phyloP scores from a whole-genome alignment of 2,113 vertebrate genomes.

The Pygoscelis antarcticus region DNA sequence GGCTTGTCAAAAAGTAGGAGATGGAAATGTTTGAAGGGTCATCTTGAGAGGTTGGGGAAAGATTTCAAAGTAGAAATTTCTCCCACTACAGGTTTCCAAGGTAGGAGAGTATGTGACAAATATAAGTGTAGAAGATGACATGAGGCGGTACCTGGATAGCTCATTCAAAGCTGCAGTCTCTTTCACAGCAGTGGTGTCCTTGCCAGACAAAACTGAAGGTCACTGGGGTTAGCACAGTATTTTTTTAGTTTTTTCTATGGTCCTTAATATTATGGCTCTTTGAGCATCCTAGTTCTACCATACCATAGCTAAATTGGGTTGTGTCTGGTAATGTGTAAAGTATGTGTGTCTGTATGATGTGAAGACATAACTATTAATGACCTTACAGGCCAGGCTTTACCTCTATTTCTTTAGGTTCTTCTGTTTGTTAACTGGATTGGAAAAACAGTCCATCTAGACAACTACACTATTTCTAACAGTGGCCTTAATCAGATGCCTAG shows the following conservation, averaged over 20 bases:
- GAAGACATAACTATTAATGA: not conserved
- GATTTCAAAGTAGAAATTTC: not conserved
- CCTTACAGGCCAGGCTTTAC: not conserved
- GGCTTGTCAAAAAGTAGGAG: not conserved
- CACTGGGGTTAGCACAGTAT: not conserved
- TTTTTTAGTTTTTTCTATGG: not conserved
- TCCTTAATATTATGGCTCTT: not conserved
- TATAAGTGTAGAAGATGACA: not conserved
- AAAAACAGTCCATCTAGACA: not conserved
- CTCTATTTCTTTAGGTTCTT: not conserved
- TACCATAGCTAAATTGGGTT: not conserved
- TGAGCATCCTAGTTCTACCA: not conserved
- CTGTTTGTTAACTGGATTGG: not conserved
- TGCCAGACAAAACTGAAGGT: not conserved
- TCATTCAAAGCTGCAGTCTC: not conserved
- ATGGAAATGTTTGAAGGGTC: not conserved
- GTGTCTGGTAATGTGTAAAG: not conserved
- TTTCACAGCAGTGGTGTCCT: not conserved
- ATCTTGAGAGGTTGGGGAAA: not conserved
- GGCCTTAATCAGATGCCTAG: not conserved
- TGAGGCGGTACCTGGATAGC: not conserved
- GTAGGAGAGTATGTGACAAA: not conserved
- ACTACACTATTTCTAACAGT: not conserved
- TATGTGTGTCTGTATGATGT: not conserved
- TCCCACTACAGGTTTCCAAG: not conserved